Conservation (phyloP, 2,888 invertebrate genomes). For the Drosophila tanythrix region DNA sequence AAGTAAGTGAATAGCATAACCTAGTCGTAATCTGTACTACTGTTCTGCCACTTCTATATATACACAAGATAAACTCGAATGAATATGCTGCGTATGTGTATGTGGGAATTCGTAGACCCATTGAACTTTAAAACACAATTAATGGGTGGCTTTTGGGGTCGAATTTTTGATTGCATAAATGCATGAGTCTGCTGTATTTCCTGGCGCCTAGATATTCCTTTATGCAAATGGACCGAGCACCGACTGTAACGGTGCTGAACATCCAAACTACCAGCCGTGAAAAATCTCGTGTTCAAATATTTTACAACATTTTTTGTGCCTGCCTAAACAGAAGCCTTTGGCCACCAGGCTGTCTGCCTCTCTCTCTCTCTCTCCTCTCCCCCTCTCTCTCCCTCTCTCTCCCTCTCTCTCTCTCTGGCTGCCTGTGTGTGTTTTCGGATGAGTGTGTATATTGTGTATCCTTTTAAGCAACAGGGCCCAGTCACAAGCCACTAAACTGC, state of each 20-base stretch:
- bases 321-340: constrained; percentile 62
- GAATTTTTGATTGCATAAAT: constrained; percentile 64
- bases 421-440: constrained; percentile 6
- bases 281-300: constrained; percentile 81
- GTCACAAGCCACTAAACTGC: constrained; percentile 72
- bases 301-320: constrained; percentile 78
- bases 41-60: neutral
- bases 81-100: neutral
- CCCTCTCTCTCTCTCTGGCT: neutral
- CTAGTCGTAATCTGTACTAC: no score
- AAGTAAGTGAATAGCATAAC: no score
- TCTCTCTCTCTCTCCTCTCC: neutral
- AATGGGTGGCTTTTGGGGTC: constrained; percentile 34
- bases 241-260: constrained; percentile 76
- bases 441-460: constrained; percentile 12
- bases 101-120: constrained; percentile 10
- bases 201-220: constrained; percentile 63
- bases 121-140: constrained; percentile 57
- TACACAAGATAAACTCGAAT: neutral
- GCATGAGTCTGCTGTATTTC: constrained; percentile 45
- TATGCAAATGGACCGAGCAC: constrained; percentile 62
- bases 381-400: neutral
- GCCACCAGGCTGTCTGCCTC: constrained; percentile 19
- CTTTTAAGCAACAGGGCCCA: constrained; percentile 23
- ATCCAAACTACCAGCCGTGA: constrained; percentile 81